Conservation (phyloP, 2,797 vertebrate species). For the Lerista edwardsae region DNA sequence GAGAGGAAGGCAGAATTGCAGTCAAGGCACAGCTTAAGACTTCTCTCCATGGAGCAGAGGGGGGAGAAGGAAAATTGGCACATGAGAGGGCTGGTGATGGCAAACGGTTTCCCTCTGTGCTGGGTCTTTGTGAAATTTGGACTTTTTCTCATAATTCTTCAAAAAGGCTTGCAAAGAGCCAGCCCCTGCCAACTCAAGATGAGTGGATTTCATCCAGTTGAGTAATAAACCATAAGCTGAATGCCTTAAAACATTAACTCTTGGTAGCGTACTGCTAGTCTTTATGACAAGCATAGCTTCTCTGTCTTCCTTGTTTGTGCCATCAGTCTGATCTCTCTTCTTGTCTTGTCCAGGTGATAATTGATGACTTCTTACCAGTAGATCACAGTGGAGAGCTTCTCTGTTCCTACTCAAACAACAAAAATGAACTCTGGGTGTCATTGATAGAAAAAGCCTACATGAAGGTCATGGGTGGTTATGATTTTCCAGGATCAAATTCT, state of each 20-base stretch:
- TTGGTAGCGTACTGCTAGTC: not conserved
- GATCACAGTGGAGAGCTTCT: slow-evolving; percentile 94
- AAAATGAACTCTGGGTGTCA: slow-evolving; percentile 97
- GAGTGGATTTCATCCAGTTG: too few species aligned
- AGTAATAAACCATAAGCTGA: not conserved
- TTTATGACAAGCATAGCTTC: not conserved
- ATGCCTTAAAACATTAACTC: not conserved
- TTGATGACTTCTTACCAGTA: slow-evolving; percentile 94
- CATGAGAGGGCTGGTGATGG: too few species aligned
- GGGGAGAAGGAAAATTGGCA: too few species aligned
- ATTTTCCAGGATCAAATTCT: slow-evolving; percentile 98
- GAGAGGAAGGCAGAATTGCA: too few species aligned
- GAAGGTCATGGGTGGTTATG: slow-evolving; percentile 99
- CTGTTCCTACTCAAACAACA: slow-evolving; percentile 98
- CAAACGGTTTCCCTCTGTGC: too few species aligned
- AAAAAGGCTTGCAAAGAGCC: too few species aligned
- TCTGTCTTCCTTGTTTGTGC: not conserved
- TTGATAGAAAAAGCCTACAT: slow-evolving; percentile 99
- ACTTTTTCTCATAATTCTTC: too few species aligned
- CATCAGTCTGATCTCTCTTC: not conserved
- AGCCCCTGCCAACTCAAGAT: too few species aligned
- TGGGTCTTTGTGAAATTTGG: too few species aligned
- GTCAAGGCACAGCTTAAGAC: too few species aligned
- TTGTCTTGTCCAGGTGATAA: slow-evolving; percentile 87
- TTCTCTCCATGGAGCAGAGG: too few species aligned